Base-by-base conservation (phyloP, 1,140 invertebrate genomes). In the Drosophila parvula region DNA sequence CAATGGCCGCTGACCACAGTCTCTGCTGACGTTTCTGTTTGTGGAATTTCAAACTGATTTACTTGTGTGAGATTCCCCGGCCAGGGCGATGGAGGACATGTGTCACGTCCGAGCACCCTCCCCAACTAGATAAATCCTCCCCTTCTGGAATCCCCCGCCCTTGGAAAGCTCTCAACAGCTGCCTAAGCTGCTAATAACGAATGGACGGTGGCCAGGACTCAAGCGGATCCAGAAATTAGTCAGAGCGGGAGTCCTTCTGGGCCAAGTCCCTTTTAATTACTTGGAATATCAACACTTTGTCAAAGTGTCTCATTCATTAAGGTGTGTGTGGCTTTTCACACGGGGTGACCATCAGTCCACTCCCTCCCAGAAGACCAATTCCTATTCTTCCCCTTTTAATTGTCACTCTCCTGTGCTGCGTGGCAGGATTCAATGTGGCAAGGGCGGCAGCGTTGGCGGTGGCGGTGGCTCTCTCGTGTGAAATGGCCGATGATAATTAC, bases 231-330 rank as follows among this genome's bases (percentile, higher is more conserved):
- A 58, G 78, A 76, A 91, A 91, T 89, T 91, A 90, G 90, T 90
- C 74, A 71, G 58, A 45, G 53, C 51, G 48, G 58, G 48, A 55
- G 76, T 78, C 36, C 65, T 70, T 71, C 36, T 47, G 22, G 22
- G 34, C 41, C 65, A 71, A 70, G 83, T 81, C 78, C 79, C 74
- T 75, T 91, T 91, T 91, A 91, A 91, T 91, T 91, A 91, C 90
- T 81, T 62, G 40, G 53, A 76, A 74, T 78, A 85, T 91, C 90
- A 91, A 89, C 90, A 91, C 90, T 89, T 91, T 89, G 83, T 89
- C 90, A 79, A 89, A 73, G 63, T 86, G 82, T 61, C 63, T 53
- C 45, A 73, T 74, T 74, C 74, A 80, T 70, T 78, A 73, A 86
- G 83, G 82, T 86, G 83, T 59, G 70, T 40, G 61, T 67, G 28